Conservation (phyloP, 2,888 invertebrate genomes). For the Bunonema sp. region DNA sequence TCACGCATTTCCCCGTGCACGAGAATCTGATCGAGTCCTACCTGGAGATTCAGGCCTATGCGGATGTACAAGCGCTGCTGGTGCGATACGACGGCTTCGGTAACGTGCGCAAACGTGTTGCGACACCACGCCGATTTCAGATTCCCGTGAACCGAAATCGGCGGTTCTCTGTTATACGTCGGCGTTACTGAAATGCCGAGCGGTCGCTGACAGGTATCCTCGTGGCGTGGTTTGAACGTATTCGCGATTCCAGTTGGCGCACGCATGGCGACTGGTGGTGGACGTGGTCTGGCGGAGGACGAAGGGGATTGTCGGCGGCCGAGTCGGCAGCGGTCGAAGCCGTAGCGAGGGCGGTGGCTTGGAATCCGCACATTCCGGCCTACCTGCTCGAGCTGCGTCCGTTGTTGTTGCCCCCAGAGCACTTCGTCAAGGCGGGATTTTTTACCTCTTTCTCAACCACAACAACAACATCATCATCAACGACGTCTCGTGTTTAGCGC, state of each 20-base stretch:
- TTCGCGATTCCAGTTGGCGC: too few species aligned
- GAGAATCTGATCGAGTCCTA: slow-evolving; percentile 89
- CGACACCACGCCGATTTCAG: too few species aligned
- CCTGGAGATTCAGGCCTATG: slow-evolving; percentile 84
- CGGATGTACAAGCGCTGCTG: slow-evolving; percentile 79
- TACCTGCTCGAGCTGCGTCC: slow-evolving; percentile 65
- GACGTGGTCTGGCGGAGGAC: too few species aligned
- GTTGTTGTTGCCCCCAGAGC: slow-evolving; percentile 84
- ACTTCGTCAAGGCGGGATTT: slow-evolving; percentile 58
- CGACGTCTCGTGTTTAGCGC: slow-evolving; percentile 12
- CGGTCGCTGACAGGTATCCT: slow-evolving; percentile 43
- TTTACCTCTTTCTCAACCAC: slow-evolving; percentile 49
- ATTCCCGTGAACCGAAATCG: slow-evolving; percentile 79
- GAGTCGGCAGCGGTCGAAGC: slow-evolving; percentile 73
- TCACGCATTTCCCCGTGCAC: slow-evolving; percentile 78
- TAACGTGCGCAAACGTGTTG: too few species aligned
- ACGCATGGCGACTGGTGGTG: too few species aligned
- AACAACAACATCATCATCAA: too few species aligned
- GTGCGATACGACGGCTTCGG: slow-evolving; percentile 66
- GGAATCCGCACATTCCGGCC: slow-evolving; percentile 73
- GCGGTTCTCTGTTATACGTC: slow-evolving; percentile 87
- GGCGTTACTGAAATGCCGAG: slow-evolving; percentile 71
- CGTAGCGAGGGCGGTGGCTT: slow-evolving; percentile 84
- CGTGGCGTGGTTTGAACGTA: too few species aligned
- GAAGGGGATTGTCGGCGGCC: slow-evolving; percentile 65